Evolutionary conservation across 2,113 vertebrate species (phyloP).

Genomic region (Poicephalus gulielmi): DNA sequence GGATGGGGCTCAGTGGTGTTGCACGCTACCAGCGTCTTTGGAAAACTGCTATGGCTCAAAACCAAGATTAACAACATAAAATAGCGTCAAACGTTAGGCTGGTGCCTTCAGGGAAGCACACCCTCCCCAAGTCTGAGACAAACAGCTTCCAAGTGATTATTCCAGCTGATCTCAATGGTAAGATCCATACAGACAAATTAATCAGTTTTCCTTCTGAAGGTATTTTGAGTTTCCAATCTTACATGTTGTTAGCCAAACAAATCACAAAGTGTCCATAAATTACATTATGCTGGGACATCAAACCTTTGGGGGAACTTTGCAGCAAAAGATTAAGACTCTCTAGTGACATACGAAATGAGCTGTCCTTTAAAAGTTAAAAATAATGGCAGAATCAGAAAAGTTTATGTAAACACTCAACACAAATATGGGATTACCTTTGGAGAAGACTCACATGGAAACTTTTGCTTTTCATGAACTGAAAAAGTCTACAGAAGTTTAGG

Average conservation of each 20-base stretch:
- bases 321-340: slow-evolving; percentile 20
- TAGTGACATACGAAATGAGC: slow-evolving; percentile 43
- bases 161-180: neutral
- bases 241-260: slow-evolving; percentile 35
- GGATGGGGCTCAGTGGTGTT: neutral
- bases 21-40: fast-evolving
- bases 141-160: neutral
- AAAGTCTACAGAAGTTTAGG: slow-evolving; percentile 65
- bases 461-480: slow-evolving; percentile 67
- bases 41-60: neutral
- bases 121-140: neutral
- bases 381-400: slow-evolving; percentile 55
- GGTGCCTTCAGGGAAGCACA: neutral
- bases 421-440: slow-evolving; percentile 70
- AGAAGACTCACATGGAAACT: slow-evolving; percentile 65
- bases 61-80: neutral
- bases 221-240: neutral
- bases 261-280: slow-evolving; percentile 14
- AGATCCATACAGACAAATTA: neutral
- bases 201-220: neutral
- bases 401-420: slow-evolving; percentile 69
- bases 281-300: neutral
- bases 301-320: slow-evolving; percentile 35
- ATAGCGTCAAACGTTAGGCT: fast-evolving
- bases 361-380: slow-evolving; percentile 59